phyloP scores from a whole-genome alignment of 2,797 vertebrate genomes.

The Semaprochilodus insignis region DNA sequence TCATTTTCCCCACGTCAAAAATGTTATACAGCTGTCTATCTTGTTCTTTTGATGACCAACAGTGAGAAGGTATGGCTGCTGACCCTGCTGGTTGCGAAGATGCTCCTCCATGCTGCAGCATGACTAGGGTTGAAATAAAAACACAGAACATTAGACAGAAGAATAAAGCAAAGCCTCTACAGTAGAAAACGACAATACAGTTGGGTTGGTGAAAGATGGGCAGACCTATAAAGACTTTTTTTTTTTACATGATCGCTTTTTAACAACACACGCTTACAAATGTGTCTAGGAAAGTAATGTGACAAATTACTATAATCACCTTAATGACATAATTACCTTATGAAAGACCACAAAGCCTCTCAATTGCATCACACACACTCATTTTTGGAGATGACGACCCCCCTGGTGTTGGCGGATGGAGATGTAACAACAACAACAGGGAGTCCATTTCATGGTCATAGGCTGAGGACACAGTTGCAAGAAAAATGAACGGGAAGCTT shows the following conservation, averaged over 20 bases:
- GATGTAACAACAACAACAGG: slow-evolving; percentile 54
- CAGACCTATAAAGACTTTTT: not conserved
- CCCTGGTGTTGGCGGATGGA: slow-evolving; percentile 18
- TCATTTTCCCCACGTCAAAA: slow-evolving; percentile 55
- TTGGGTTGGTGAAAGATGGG: slow-evolving; percentile 17
- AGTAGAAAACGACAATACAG: slow-evolving; percentile 21
- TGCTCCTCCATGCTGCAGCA: slow-evolving; percentile 60
- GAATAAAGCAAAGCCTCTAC: slow-evolving; percentile 21
- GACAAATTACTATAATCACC: not conserved
- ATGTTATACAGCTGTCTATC: slow-evolving; percentile 54
- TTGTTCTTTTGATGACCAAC: slow-evolving; percentile 46
- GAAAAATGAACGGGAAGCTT: not conserved
- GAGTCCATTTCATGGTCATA: slow-evolving; percentile 48
- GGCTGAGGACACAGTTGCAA: slow-evolving; percentile 35
- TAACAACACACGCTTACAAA: not conserved
- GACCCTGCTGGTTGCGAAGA: slow-evolving; percentile 35
- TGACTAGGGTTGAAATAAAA: slow-evolving; percentile 31
- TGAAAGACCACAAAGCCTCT: slow-evolving; percentile 48
- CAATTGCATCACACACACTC: not conserved
- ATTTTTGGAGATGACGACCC: slow-evolving; percentile 9
- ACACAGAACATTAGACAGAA: slow-evolving; percentile 30
- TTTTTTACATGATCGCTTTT: slow-evolving; percentile 1
- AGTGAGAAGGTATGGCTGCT: slow-evolving; percentile 50
- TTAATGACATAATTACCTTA: slow-evolving; percentile 36
- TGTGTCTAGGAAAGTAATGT: not conserved